Conservation (phyloP, 64 coral and sea anemone genomes). For the Astreopora myriophthalma region DNA sequence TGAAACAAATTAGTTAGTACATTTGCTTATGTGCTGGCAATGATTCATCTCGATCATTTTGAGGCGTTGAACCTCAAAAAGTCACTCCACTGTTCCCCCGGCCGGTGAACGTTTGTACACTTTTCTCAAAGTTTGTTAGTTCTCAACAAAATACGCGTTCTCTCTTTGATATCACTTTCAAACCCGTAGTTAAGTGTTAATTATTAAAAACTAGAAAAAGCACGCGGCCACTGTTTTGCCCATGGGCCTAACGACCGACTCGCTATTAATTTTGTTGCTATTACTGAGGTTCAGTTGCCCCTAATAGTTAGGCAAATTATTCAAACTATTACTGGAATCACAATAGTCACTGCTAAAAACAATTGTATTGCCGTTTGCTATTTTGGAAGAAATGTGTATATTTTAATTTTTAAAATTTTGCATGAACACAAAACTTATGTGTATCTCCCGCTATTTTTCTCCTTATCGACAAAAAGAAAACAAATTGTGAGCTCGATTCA, state of each 20-base stretch:
- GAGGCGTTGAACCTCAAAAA: not conserved
- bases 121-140: not conserved
- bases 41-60: not conserved
- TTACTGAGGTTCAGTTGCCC: not conserved
- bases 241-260: not conserved
- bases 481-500: not conserved
- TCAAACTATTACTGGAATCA: too few relatives aligned
- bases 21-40: too few relatives aligned
- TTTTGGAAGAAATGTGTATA: not conserved
- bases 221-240: not conserved
- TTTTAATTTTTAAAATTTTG: not conserved
- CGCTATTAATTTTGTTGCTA: not conserved
- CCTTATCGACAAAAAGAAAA: too few relatives aligned
- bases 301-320: not conserved
- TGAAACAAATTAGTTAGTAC: slow-evolving; percentile 12
- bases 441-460: not conserved
- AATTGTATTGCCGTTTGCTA: not conserved
- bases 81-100: too few relatives aligned
- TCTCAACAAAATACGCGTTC: not conserved
- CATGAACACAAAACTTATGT: not conserved
- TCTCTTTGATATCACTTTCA: not conserved
- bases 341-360: not conserved
- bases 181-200: not conserved
- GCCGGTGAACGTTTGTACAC: too few relatives aligned
- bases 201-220: not conserved